Evolutionary conservation across 2,888 invertebrate species (phyloP), one percentile per base, ranked within the genome.

Genomic region (Pristionchus mayeri): DNA sequence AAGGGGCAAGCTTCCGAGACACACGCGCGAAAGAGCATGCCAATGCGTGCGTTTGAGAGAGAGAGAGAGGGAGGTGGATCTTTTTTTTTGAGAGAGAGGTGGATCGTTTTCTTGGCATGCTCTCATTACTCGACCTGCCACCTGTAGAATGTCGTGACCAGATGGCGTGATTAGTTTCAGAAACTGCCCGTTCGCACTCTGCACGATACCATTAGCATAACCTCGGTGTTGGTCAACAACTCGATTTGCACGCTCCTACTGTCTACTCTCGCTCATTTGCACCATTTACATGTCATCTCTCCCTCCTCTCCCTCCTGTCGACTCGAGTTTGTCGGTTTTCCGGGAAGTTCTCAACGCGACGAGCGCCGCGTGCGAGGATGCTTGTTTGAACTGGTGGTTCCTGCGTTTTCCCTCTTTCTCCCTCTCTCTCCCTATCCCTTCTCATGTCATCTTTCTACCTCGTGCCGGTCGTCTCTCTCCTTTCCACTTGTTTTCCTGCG

Each of bases 341-440:
- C 34, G 34, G 71, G 71, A 71, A 37, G 40, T 40, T 44, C 21
- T 40, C n/a, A 40, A 16, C 71, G 40, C 71, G 2, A 9, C 44
- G 11, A 18, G 21, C 71, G 21, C 24, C 37, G 40, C 71, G 71
- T 40, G n/a, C 40, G 40, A 71, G n/a, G 40, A 40, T 71, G 44
- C 71, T 34, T 71, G 71, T 71, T 71, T 71, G 71, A 71, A 71
- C 71, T 71, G 71, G 71, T 71, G 71, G 40, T 71, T 71, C 71
- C 37, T 67, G 37, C 37, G 37, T 67, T 67, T 63, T 37, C 37
- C 7, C 37, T 24, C 40, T 40, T n/a, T 13, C 18, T 71, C 37
- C 40, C 40, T 40, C 24, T 16, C 40, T 40, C 71, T 24, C 44
- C n/a, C 0, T 9, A 9, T 44, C 13, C 44, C 44, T 44, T n/a